Percentiles rank a stretch among this genome's conserved stretches.
phyloP scores from a whole-genome alignment of 2,888 invertebrate species.

The Ctena decussata region DNA sequence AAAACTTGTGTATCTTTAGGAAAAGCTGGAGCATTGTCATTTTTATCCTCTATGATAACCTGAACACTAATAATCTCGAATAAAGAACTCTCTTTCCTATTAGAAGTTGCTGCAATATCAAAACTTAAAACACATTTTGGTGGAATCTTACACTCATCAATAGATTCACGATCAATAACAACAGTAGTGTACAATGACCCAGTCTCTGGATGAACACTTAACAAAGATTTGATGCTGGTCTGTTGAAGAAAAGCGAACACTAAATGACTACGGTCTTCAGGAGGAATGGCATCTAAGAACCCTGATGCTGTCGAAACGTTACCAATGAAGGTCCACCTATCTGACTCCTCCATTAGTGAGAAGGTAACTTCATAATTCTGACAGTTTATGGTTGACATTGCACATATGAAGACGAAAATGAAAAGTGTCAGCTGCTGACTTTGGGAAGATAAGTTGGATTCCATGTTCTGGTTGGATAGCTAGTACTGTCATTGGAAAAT shows the following conservation, averaged over 20 bases:
- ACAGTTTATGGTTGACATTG: conserved; percentile 7
- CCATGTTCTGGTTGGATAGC: background rate
- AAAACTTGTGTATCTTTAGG: conserved; percentile 65
- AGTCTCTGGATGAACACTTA: conserved; percentile 62
- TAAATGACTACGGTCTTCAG: conserved; percentile 44
- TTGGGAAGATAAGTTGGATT: background rate
- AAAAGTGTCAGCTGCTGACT: background rate
- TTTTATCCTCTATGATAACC: conserved; percentile 74
- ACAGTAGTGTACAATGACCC: conserved; percentile 65
- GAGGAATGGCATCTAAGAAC: conserved; percentile 48
- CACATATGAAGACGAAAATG: conserved; percentile 7
- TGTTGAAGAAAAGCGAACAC: conserved; percentile 60
- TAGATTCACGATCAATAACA: conserved; percentile 67
- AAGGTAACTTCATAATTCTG: conserved; percentile 59
- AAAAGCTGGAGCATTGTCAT: conserved; percentile 77
- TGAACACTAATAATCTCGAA: conserved; percentile 71
- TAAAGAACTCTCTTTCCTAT: conserved; percentile 54
- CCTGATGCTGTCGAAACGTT: conserved; percentile 59
- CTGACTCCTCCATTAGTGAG: conserved; percentile 34
- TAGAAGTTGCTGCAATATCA: conserved; percentile 73
- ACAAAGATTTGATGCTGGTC: conserved; percentile 59
- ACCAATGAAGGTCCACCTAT: conserved; percentile 52
- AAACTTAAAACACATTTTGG: conserved; percentile 68
- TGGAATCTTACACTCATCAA: conserved; percentile 58
- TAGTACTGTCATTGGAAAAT: background rate